phyloP scores from a whole-genome alignment of 2,113 vertebrate species.

The Capreolus pygargus region DNA sequence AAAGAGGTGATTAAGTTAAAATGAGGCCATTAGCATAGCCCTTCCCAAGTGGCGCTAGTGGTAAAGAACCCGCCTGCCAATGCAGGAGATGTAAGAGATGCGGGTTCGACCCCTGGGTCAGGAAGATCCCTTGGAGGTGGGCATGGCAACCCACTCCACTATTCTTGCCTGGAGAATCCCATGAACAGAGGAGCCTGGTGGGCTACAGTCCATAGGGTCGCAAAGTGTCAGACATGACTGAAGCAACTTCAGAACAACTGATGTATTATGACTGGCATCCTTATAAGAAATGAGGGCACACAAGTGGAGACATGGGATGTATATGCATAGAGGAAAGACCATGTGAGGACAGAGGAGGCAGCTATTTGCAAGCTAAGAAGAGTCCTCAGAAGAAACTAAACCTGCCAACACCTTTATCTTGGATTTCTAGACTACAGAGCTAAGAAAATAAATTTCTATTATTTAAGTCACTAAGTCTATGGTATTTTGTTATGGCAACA shows the following conservation, averaged over 20 bases:
- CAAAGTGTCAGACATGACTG: neutral
- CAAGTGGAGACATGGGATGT: neutral
- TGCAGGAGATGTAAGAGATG: neutral
- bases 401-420: neutral
- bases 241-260: neutral
- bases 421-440: neutral
- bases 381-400: neutral
- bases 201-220: neutral
- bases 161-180: neutral
- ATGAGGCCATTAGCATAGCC: neutral
- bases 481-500: neutral
- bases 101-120: neutral
- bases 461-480: slow-evolving; percentile 4
- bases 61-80: neutral
- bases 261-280: neutral
- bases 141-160: neutral
- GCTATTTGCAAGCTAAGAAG: neutral
- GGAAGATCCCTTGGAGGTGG: neutral
- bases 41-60: neutral
- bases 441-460: neutral
- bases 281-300: slow-evolving; percentile 10
- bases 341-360: neutral
- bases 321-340: neutral
- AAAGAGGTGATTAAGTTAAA: neutral
- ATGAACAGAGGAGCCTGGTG: neutral